These are phyloP conservation scores for Erythrocebus patas DNA, from an alignment of 2,113 vertebrate genomes.

Conservation along the genomic window DNA sequence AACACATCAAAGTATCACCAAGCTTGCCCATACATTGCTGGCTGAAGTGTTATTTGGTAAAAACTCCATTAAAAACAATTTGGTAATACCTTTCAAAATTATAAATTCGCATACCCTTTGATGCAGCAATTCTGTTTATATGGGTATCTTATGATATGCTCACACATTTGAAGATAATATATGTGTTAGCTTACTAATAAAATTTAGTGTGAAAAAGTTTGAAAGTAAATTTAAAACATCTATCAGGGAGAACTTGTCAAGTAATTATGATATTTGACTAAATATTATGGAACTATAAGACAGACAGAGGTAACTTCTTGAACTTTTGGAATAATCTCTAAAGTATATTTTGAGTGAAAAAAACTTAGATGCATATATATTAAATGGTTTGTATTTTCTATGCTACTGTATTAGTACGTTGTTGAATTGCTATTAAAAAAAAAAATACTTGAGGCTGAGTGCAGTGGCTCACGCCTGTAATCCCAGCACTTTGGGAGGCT, in stretches of 20 bases:
- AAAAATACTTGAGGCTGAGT: no score
- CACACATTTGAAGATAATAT: not conserved
- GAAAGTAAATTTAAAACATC: not conserved
- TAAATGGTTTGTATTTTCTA: not conserved
- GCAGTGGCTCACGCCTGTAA: no score
- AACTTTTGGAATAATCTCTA: not conserved
- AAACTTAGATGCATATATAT: not conserved
- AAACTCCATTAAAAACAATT: not conserved
- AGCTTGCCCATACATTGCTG: not conserved
- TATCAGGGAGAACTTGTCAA: not conserved
- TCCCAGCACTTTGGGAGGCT: no score
- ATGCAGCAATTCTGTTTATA: not conserved
- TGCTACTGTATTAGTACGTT: no score
- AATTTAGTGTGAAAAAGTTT: not conserved
- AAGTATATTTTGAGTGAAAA: not conserved
- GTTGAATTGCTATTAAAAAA: no score
- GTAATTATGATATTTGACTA: not conserved
- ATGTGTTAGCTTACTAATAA: not conserved
- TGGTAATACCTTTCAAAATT: not conserved
- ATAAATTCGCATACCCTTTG: not conserved
- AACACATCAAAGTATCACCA: not conserved
- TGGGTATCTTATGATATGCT: not conserved
- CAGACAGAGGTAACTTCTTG: not conserved
- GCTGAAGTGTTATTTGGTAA: not conserved
- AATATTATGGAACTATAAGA: not conserved